phyloP scores from a whole-genome alignment of 1,140 invertebrate species.

The Nomia melanderi region DNA sequence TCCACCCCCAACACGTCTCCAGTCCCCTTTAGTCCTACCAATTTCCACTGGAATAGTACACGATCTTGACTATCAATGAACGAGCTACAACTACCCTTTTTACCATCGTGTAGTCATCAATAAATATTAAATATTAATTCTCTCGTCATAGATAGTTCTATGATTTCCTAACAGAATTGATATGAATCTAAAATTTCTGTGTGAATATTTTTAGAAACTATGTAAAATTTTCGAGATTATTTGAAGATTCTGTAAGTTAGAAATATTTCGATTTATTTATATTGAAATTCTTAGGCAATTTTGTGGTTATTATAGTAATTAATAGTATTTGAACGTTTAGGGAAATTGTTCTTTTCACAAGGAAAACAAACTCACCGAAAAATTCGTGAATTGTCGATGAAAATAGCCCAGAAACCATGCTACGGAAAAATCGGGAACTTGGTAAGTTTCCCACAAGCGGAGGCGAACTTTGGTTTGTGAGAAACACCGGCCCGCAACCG shows the following conservation, averaged over 20 bases:
- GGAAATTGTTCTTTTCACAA: not conserved
- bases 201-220: no score
- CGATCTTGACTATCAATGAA: constrained; percentile 60
- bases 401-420: not conserved
- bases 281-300: not conserved
- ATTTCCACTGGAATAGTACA: constrained; percentile 32
- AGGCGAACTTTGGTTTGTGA: constrained; percentile 28
- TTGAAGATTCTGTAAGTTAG: not conserved
- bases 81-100: not conserved
- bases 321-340: not conserved
- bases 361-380: not conserved
- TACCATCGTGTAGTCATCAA: constrained; percentile 2
- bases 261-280: no score
- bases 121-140: no score
- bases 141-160: no score
- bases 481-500: constrained; percentile 35
- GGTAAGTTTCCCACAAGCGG: constrained; percentile 48
- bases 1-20: constrained; percentile 53
- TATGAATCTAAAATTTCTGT: no score
- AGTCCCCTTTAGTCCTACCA: constrained; percentile 25
- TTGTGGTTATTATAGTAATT: not conserved
- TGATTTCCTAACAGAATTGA: no score
- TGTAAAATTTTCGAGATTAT: no score
- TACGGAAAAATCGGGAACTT: constrained; percentile 7
- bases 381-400: not conserved